Conservation (phyloP, 1,140 invertebrate genomes). For the Adoxophyes honmai region DNA sequence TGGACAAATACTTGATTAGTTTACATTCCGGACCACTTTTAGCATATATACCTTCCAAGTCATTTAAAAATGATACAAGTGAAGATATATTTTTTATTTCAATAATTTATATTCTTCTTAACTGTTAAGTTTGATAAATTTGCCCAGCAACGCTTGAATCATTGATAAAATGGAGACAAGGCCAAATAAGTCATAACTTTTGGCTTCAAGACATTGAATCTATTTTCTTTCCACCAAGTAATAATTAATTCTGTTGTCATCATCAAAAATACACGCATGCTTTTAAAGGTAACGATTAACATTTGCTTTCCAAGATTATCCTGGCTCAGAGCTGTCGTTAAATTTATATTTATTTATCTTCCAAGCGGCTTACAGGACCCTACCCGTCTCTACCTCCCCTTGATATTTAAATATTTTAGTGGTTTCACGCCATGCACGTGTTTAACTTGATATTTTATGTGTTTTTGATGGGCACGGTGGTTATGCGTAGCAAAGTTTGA, state of each 20-base stretch:
- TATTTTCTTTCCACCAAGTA: not conserved
- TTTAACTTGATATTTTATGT: conserved; percentile 13
- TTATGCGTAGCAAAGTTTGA: not conserved
- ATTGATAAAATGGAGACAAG: too few relatives aligned
- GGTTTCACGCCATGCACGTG: not conserved
- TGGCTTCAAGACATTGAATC: too few relatives aligned
- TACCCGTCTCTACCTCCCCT: not conserved
- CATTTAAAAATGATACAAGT: too few relatives aligned
- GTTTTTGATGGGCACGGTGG: not conserved
- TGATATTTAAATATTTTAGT: conserved; percentile 12
- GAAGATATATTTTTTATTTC: too few relatives aligned
- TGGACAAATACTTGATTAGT: too few relatives aligned
- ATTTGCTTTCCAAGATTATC: conserved; percentile 2
- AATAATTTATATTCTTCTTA: too few relatives aligned
- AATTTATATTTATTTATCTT: conserved; percentile 10
- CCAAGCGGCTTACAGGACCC: not conserved
- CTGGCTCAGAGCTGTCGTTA: conserved; percentile 1
- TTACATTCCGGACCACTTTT: too few relatives aligned
- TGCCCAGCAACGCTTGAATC: too few relatives aligned
- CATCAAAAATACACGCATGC: not conserved
- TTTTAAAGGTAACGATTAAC: not conserved
- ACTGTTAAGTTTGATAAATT: too few relatives aligned
- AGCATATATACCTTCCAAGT: too few relatives aligned
- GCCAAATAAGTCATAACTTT: too few relatives aligned
- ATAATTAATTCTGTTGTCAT: not conserved